Base-by-base conservation (phyloP, 1,140 invertebrate genomes). In the Drosophila ironensis region DNA sequence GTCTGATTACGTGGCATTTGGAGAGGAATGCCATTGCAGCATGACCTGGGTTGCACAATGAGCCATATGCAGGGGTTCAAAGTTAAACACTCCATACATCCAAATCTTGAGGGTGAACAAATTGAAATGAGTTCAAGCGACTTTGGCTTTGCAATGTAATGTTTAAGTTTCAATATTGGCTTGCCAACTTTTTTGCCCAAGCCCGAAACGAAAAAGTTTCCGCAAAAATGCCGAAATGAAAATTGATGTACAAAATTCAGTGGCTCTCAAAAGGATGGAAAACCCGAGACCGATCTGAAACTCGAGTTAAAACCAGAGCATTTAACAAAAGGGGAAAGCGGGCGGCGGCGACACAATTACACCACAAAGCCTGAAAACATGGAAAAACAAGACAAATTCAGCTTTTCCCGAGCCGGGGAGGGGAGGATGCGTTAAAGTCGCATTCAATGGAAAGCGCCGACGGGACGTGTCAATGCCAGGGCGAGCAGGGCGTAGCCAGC, bases 381-480 rank as follows among this genome's bases (percentile, higher is more conserved):
- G 54, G n/a, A n/a, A 59, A 59, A 38, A 59, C 52, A 60, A 20
- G 25, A 16, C 9, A 47, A n/a, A 28, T 41, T 33, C 30, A 12
- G 30, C 1, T 3, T 56, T 57, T 7, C 16, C 19, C 33, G 9
- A 19, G 19, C 27, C 6, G 6, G 33, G n/a, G 14, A 19, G 28
- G 16, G 48, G 63, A 24, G 22, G 14, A 63, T 48, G 60, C 33
- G 24, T 48, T 63, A 63, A 61, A 63, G 60, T 12, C 60, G 17
- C n/a, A 11, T 56, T 19, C 52, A 35, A 30, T 20, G 45, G 16
- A 72, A 42, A 48, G 30, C 74, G 78, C 38, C 35, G 68, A 71
- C 68, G 71, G 46, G 19, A 53, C 56, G 68, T 71, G 68, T 71
- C 68, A 71, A 71, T 71, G 56, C 33, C 25, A 45, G 66, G 63